Evolutionary conservation across 2,888 invertebrate species (phyloP), one percentile per base, ranked within the genome.

Genomic region (Macrosoma leucophasiata): DNA sequence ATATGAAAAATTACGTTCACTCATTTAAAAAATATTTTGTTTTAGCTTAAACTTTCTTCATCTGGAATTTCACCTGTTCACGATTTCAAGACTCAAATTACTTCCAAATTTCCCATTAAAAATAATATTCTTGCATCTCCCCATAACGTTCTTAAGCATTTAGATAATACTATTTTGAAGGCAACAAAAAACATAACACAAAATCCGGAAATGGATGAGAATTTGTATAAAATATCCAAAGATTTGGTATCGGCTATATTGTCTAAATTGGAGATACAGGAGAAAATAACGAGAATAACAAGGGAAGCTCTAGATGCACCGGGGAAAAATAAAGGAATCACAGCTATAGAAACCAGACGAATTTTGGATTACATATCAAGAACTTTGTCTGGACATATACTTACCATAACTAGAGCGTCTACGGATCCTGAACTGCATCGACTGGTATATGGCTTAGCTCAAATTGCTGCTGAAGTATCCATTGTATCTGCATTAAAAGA

Each of bases 401-500:
- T 84, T 3, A 68, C 60, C 23, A 66, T 82, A 34, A 82, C 84
- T 2, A 69, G 69, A 47, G 61, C 70, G 17, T 78, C 82, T 1
- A 77, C 84, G n/a, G 84, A 84, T 51, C 77, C 81, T 12, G 82
- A 82, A 51, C 54, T 84, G 4, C 84, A 84, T 58, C 66, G 82
- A 8, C 51, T 84, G 19, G 81, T 84, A 4, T 84, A 81, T 43
- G 84, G 84, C 4, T 55, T 84, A 45, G 71, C 76, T n/a, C 82
- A 81, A 64, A 79, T 84, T 40, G 73, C 84, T 23, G 79, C 84
- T 23, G 84, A 84, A 55, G 65, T 79, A 6, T 79, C 84, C 1
- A 82, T 84, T 38, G 71, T 84, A 2, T 73, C 84, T 13, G 81
- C 82, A 12, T 54, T 84, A 33, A 82, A 81, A 54, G 84, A 84